Evolutionary conservation across 2,888 invertebrate species (phyloP), one percentile per base, ranked within the genome.

Genomic region (Meiosimyza decipiens): DNA sequence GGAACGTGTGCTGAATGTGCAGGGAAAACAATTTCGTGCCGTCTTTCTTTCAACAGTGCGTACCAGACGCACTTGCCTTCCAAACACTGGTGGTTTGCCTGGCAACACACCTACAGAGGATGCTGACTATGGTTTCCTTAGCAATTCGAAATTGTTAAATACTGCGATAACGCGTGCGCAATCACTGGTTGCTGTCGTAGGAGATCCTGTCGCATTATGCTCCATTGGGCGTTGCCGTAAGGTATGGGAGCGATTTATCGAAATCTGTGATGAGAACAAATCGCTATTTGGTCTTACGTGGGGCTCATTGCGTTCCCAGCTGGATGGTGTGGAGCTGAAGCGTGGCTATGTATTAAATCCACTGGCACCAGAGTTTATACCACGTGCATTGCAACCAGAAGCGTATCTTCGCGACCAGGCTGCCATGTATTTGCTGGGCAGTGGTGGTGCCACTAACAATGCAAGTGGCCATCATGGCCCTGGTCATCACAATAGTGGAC

Each of bases 1-100:
- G 2, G 95, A 95, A 82, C 88, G 95, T 73, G 94, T 95, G 4
- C 88, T 94, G 13, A 95, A 95, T 86, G 94, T 95, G 0, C 95
- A 95, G 88, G 95, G 95, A 82, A 95, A 95, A 82, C 95, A 95
- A 86, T 95, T 95, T 83, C 89, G 94, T 11, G 94, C 92, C 1
- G 91, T 95, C 65, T 92, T 95, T 81, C 87, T 95, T 73, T 94
- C 94, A 54, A 94, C 94, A 0, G 88, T 88, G 33, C 90, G 92
- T 70, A 95, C 94, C 7, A 88, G 93, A 51, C 89, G 92, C 74
- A 94, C 94, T 1, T 94, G 94, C 82, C 78, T 89, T 79, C 86
- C 89, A 69, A 75, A 22, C 66, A 67, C 72, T 4, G 66, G 70
- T 33, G 69, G 76, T 5, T 73, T 75, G 11, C 77, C 81, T n/a